phyloP scores from a whole-genome alignment of 2,888 invertebrate species.

The Cantharis flavilabris region DNA sequence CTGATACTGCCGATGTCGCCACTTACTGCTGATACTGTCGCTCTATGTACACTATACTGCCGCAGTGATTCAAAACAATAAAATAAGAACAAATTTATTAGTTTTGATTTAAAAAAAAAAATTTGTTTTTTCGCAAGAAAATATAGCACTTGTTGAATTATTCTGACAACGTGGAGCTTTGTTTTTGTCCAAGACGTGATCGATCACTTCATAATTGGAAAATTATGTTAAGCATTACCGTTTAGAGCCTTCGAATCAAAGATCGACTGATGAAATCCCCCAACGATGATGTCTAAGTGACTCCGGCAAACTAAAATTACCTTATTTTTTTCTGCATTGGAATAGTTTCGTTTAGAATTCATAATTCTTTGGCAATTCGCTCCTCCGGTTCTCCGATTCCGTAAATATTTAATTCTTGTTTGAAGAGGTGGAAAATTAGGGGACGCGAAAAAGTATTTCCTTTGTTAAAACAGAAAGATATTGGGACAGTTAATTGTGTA shows the following conservation, averaged over 20 bases:
- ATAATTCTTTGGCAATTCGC: background rate
- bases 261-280: background rate
- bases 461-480: background rate
- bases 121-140: too few relatives aligned
- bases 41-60: too few relatives aligned
- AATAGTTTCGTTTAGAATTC: background rate
- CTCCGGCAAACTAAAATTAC: background rate
- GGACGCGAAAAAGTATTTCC: background rate
- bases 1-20: too few relatives aligned
- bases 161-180: background rate
- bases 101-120: too few relatives aligned
- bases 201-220: background rate
- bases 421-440: background rate
- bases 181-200: background rate
- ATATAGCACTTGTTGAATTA: background rate
- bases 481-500: conserved; percentile 6
- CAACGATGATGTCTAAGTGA: background rate
- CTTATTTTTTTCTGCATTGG: background rate
- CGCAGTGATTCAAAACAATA: too few relatives aligned
- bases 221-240: background rate
- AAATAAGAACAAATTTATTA: too few relatives aligned
- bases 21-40: too few relatives aligned
- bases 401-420: background rate
- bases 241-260: background rate
- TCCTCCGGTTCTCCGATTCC: background rate